Evolutionary conservation across 2,888 invertebrate genomes (phyloP).

Genomic region (Agriopis marginaria): DNA sequence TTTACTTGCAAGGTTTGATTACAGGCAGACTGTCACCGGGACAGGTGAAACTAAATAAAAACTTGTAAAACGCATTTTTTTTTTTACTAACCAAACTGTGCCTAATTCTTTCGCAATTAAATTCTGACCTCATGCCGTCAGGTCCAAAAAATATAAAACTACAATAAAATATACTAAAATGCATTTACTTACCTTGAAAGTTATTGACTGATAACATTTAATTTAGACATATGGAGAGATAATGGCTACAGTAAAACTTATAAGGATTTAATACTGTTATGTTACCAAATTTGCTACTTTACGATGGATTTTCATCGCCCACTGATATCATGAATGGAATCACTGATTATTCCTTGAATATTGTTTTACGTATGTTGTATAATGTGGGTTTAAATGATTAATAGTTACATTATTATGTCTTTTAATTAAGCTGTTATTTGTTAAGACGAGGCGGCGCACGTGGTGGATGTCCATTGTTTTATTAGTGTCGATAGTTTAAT

Average conservation of each 20-base stretch:
- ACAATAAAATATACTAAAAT: constrained; percentile 15
- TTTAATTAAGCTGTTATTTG: constrained; percentile 2
- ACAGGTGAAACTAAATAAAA: too few relatives aligned
- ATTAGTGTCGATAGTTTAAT: too few relatives aligned
- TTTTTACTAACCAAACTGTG: not conserved
- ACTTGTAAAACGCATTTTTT: not conserved
- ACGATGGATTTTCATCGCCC: constrained; percentile 39
- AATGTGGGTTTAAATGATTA: constrained; percentile 4
- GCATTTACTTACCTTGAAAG: constrained; percentile 25
- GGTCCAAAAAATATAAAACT: not conserved
- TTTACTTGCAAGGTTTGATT: too few relatives aligned
- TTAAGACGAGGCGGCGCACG: too few relatives aligned
- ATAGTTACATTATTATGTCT: not conserved
- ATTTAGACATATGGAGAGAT: constrained; percentile 8
- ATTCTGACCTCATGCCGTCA: not conserved
- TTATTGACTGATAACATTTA: constrained; percentile 17
- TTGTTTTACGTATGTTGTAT: not conserved
- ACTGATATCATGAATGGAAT: constrained; percentile 25
- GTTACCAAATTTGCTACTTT: constrained; percentile 38
- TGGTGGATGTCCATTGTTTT: too few relatives aligned
- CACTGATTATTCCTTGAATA: constrained; percentile 10
- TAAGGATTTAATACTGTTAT: constrained; percentile 24
- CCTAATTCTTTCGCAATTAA: not conserved
- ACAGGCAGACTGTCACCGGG: too few relatives aligned
- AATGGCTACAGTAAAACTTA: constrained; percentile 3